A percentile compares a stretch with the other conserved stretches of the same genome.
These are phyloP conservation scores for Epinotia nisella DNA, from an alignment of 2,888 invertebrate species.

Conservation along the genomic window DNA sequence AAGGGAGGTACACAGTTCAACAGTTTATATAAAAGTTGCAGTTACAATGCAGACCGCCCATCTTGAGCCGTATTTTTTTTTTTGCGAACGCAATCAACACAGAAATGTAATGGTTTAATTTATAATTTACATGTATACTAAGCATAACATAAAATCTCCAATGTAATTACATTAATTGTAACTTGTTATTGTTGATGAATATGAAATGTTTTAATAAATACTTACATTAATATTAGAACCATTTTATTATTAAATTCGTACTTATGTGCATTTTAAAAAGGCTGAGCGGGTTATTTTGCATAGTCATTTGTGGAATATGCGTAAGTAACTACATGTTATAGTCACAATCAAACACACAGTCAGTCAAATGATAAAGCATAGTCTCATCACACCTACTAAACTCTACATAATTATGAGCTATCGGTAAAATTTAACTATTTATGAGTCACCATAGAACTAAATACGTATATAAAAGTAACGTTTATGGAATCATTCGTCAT, in stretches of 20 bases:
- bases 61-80: background rate
- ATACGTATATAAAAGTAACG: no score
- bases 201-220: constrained; percentile 54
- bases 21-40: background rate
- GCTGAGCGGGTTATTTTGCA: constrained; percentile 22
- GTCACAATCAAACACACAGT: no score
- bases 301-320: background rate
- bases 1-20: background rate
- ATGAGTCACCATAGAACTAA: no score
- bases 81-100: background rate
- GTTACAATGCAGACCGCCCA: background rate
- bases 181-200: constrained; percentile 49
- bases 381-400: no score
- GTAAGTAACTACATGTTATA: background rate
- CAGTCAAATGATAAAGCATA: no score
- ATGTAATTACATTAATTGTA: constrained; percentile 62
- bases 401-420: no score
- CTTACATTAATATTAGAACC: constrained; percentile 56
- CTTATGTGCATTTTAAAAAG: constrained; percentile 28
- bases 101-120: constrained; percentile 4
- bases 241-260: constrained; percentile 67
- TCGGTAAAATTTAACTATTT: no score
- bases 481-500: no score
- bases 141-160: constrained; percentile 51
- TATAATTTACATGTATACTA: constrained; percentile 1